A percentile compares a stretch with the other conserved stretches of the same genome.
Conservation (phyloP, 2,888 invertebrate species). For the Lithophane leautieri region DNA sequence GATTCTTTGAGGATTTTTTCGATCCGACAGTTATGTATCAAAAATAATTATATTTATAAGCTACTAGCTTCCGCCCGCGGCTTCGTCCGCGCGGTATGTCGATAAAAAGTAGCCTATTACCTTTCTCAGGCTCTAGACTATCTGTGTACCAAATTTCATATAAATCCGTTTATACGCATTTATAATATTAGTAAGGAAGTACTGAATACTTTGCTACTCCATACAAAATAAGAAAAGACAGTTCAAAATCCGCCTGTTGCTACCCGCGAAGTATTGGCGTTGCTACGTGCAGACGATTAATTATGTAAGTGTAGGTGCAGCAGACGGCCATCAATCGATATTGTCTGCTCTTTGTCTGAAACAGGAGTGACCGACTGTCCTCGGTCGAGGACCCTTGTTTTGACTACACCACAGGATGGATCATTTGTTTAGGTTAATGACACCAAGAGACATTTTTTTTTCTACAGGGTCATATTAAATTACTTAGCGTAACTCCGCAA, state of each 20-base stretch:
- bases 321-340: conserved; percentile 53
- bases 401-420: conserved; percentile 17
- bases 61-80: too few species aligned
- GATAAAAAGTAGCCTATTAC: too few species aligned
- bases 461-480: background rate
- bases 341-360: conserved; percentile 52
- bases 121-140: too few species aligned
- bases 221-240: conserved; percentile 4
- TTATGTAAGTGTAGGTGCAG: conserved; percentile 44
- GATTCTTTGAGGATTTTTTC: too few species aligned
- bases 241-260: conserved; percentile 9
- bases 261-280: conserved; percentile 17
- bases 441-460: background rate
- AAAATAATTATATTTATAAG: background rate
- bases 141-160: too few species aligned
- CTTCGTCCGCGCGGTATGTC: too few species aligned
- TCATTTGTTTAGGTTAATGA: background rate
- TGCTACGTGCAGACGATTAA: conserved; percentile 29
- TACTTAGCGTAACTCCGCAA: background rate
- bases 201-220: background rate
- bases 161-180: too few species aligned
- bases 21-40: too few species aligned
- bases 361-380: conserved; percentile 38
- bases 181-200: background rate
- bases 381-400: conserved; percentile 45